These are phyloP conservation scores for Onychostoma macrolepis DNA, from an alignment of 2,113 vertebrate genomes.

Conservation along the genomic window DNA sequence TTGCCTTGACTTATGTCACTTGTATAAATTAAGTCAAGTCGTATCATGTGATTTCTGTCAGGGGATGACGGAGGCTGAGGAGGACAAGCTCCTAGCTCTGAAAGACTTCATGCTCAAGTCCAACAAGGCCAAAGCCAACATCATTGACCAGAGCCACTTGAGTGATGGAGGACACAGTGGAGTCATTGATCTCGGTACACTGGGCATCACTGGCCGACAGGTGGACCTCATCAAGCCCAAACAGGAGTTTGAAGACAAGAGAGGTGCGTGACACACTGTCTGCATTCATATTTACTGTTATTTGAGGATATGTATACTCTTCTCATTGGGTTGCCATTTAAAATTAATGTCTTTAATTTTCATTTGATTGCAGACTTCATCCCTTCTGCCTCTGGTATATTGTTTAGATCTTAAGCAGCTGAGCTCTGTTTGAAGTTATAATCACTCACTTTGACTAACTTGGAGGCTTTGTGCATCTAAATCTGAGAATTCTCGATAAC, in stretches of 20 bases:
- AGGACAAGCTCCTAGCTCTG: constrained; percentile 94
- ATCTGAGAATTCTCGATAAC: neutral
- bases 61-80: constrained; percentile 97
- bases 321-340: neutral
- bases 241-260: constrained; percentile 90
- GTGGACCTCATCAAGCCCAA: constrained; percentile 93
- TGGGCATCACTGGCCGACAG: constrained; percentile 91
- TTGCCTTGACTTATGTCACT: neutral
- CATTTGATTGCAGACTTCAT: constrained; percentile 57
- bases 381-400: constrained; percentile 55
- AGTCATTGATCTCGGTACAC: constrained; percentile 84
- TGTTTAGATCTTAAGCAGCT: constrained; percentile 36
- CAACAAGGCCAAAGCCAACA: constrained; percentile 94
- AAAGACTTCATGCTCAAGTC: constrained; percentile 99
- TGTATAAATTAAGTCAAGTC: neutral
- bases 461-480: neutral
- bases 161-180: constrained; percentile 87
- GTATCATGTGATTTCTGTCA: constrained; percentile 58
- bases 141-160: constrained; percentile 90
- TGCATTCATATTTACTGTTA: neutral
- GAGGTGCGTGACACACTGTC: constrained; percentile 75
- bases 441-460: constrained; percentile 26
- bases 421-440: constrained; percentile 35
- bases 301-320: neutral
- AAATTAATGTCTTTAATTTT: constrained; percentile 25